Evolutionary conservation across 2,797 vertebrate species (phyloP).

Genomic region (Pangasius macronema): DNA sequence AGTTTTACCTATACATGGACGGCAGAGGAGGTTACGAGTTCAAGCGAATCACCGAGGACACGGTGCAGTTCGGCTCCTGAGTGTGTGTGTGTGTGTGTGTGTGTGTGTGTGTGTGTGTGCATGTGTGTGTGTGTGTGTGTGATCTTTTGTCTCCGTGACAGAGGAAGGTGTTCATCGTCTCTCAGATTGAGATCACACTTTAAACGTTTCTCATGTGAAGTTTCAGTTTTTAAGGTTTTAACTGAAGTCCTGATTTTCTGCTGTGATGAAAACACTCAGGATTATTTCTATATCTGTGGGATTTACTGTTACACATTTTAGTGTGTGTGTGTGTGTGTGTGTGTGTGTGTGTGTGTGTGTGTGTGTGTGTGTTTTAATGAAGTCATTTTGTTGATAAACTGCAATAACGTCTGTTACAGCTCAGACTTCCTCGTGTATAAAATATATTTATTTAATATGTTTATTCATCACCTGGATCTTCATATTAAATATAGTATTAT

Average conservation of each 20-base stretch:
- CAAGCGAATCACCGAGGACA: constrained; percentile 94
- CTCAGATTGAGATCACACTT: not conserved
- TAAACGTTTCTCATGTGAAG: too few relatives aligned
- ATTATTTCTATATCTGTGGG: too few relatives aligned
- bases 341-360: not conserved
- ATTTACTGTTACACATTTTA: not conserved
- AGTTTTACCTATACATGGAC: constrained; percentile 98
- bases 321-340: not conserved
- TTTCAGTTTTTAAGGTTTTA: not conserved
- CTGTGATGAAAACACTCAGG: not conserved
- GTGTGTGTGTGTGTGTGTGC: too few relatives aligned
- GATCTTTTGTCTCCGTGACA: not conserved
- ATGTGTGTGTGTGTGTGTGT: too few relatives aligned
- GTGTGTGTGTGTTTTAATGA: not conserved
- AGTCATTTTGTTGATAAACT: not conserved
- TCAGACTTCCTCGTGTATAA: not conserved
- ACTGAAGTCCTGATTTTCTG: too few relatives aligned
- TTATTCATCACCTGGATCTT: not conserved
- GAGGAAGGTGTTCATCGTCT: not conserved
- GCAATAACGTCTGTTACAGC: not conserved
- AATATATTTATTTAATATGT: not conserved
- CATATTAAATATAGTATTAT: not conserved
- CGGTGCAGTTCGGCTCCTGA: constrained; percentile 93
- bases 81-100: not conserved
- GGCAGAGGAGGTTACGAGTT: constrained; percentile 95